phyloP scores from a whole-genome alignment of 1,140 invertebrate species.

The Micrasema minimum region DNA sequence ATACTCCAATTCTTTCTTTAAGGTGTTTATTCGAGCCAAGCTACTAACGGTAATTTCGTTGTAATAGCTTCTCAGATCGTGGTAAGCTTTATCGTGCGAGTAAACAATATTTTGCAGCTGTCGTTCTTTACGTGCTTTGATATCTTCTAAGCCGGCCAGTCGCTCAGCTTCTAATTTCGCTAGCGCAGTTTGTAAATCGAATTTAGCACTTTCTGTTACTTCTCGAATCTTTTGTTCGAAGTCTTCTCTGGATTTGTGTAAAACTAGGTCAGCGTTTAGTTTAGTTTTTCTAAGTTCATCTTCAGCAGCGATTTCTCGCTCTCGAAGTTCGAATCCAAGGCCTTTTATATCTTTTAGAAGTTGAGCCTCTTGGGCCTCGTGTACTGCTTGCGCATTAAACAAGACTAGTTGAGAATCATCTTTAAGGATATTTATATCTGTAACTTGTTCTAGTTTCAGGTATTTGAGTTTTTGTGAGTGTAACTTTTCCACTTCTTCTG shows the following conservation, averaged over 20 bases:
- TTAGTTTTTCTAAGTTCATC: slow-evolving; percentile 38
- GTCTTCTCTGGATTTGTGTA: slow-evolving; percentile 71
- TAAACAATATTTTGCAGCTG: slow-evolving; percentile 83
- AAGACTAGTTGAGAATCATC: slow-evolving; percentile 80
- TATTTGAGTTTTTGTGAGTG: slow-evolving; percentile 46
- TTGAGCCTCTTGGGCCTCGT: slow-evolving; percentile 79
- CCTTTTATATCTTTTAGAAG: slow-evolving; percentile 82
- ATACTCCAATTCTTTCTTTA: slow-evolving; percentile 85
- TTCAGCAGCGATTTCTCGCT: slow-evolving; percentile 69
- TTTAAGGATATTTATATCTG: slow-evolving; percentile 58
- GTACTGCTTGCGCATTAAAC: slow-evolving; percentile 79
- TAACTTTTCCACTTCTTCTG: slow-evolving; percentile 56
- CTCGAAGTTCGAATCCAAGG: slow-evolving; percentile 77
- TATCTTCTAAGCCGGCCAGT: slow-evolving; percentile 81
- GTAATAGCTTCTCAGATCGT: slow-evolving; percentile 92
- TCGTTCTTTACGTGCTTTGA: slow-evolving; percentile 89
- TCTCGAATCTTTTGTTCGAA: slow-evolving; percentile 82
- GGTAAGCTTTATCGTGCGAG: slow-evolving; percentile 85
- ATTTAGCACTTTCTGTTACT: slow-evolving; percentile 83
- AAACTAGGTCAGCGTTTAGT: neutral
- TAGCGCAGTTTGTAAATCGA: slow-evolving; percentile 78
- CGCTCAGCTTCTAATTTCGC: slow-evolving; percentile 79
- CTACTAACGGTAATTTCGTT: slow-evolving; percentile 94
- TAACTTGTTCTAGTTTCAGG: slow-evolving; percentile 44
- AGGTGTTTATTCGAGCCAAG: slow-evolving; percentile 80